A percentile compares a stretch with the other conserved stretches of the same genome.
These are phyloP conservation scores for Pseudomyrmex pallidus DNA, from an alignment of 1,140 invertebrate species.

Conservation along the genomic window DNA sequence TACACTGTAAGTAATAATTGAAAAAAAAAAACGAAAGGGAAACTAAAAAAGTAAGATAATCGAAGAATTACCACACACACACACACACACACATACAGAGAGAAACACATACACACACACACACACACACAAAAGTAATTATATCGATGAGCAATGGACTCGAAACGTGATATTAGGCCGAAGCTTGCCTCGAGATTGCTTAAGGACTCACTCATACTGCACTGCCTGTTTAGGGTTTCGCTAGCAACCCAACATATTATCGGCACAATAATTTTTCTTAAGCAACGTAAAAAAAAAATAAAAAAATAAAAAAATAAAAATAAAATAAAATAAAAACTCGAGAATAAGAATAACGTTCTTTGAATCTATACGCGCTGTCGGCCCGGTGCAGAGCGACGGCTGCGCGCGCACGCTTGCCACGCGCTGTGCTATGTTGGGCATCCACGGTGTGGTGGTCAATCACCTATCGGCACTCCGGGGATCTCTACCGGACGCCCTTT, in stretches of 20 bases:
- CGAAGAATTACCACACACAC: conserved; percentile 58
- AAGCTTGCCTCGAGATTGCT: conserved; percentile 86
- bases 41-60: conserved; percentile 67
- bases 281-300: conserved; percentile 79
- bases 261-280: conserved; percentile 86
- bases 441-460: conserved; percentile 4
- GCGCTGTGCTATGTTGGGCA: not conserved
- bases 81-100: conserved; percentile 57
- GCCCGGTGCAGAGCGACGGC: conserved; percentile 39
- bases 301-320: conserved; percentile 19
- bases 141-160: conserved; percentile 84
- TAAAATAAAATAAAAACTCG: not conserved
- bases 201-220: conserved; percentile 85
- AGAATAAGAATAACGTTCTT: conserved; percentile 76
- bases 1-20: conserved; percentile 81
- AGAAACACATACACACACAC: conserved; percentile 21
- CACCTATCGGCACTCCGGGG: conserved; percentile 15
- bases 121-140: conserved; percentile 68
- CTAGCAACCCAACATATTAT: conserved; percentile 85
- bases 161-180: conserved; percentile 86
- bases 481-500: conserved; percentile 13
- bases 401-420: conserved; percentile 16
- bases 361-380: conserved; percentile 71
- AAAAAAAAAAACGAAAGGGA: conserved; percentile 48
- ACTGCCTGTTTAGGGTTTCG: conserved; percentile 86